phyloP scores from a whole-genome alignment of 2,797 vertebrate genomes.

The Tarsius wallacei region DNA sequence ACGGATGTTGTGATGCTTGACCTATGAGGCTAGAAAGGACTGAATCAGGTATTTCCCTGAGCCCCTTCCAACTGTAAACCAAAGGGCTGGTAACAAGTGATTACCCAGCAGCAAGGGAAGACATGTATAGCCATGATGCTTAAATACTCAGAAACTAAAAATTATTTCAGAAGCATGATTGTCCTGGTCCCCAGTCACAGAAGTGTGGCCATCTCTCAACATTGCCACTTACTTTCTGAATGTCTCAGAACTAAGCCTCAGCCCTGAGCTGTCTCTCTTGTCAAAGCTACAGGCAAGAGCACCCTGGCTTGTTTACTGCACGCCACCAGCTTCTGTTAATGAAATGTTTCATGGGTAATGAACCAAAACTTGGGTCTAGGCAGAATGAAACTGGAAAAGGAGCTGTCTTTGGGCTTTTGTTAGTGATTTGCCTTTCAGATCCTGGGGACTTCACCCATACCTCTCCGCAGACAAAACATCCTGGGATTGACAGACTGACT shows the following conservation, averaged over 20 bases:
- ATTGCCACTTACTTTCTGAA: slow-evolving; percentile 50
- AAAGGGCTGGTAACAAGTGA: accelerated
- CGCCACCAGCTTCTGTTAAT: slow-evolving; percentile 79
- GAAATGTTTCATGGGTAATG: slow-evolving; percentile 88
- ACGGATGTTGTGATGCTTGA: accelerated
- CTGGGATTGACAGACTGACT: slow-evolving; percentile 89
- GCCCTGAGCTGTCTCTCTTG: neutral
- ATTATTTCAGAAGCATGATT: slow-evolving; percentile 29
- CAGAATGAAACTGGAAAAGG: slow-evolving; percentile 71
- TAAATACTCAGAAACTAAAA: neutral
- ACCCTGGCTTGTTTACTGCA: slow-evolving; percentile 72
- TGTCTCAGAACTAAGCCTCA: slow-evolving; percentile 59
- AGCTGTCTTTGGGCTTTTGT: slow-evolving; percentile 84
- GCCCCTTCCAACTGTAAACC: neutral
- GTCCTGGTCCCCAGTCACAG: neutral
- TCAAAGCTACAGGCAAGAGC: slow-evolving; percentile 60
- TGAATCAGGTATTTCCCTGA: accelerated
- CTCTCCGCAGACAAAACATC: slow-evolving; percentile 93
- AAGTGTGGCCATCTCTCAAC: slow-evolving; percentile 56
- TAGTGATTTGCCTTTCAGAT: slow-evolving; percentile 89
- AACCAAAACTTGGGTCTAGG: slow-evolving; percentile 86
- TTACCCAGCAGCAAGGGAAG: neutral
- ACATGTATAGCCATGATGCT: neutral
- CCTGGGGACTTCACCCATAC: slow-evolving; percentile 88
- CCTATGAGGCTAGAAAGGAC: accelerated